phyloP scores from a whole-genome alignment of 2,797 vertebrate genomes.

The Crypturellus tataupa region DNA sequence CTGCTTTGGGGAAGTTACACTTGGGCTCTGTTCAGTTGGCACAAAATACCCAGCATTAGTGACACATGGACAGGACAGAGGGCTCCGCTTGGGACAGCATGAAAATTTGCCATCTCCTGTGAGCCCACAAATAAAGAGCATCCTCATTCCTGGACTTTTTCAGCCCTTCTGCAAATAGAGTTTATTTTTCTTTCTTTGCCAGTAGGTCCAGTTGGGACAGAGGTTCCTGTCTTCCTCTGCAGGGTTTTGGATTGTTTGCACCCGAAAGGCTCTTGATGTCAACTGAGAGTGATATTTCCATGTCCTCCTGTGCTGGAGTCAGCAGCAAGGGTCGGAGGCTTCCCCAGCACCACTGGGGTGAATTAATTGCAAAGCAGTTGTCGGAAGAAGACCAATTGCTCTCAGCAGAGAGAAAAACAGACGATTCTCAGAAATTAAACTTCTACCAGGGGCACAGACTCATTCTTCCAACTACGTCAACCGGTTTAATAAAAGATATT shows the following conservation, averaged over 20 bases:
- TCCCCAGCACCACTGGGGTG: neutral
- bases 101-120: too few species aligned
- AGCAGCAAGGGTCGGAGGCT: neutral
- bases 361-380: neutral
- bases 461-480: neutral
- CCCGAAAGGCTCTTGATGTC: neutral
- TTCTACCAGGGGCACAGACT: neutral
- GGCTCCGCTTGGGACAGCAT: neutral
- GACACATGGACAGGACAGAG: neutral
- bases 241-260: neutral
- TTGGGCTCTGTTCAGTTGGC: neutral
- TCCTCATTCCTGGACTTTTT: accelerated
- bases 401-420: neutral
- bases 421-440: neutral
- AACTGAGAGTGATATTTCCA: neutral
- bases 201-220: neutral
- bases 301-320: neutral
- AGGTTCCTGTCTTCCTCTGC: neutral
- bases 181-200: neutral
- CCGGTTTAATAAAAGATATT: neutral
- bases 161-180: accelerated
- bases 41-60: neutral
- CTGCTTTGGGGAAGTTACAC: neutral
- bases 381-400: neutral
- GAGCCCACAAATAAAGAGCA: too few species aligned